Evolutionary conservation across 2,888 invertebrate genomes (phyloP).

Genomic region (Chymomyza fuscimana): DNA sequence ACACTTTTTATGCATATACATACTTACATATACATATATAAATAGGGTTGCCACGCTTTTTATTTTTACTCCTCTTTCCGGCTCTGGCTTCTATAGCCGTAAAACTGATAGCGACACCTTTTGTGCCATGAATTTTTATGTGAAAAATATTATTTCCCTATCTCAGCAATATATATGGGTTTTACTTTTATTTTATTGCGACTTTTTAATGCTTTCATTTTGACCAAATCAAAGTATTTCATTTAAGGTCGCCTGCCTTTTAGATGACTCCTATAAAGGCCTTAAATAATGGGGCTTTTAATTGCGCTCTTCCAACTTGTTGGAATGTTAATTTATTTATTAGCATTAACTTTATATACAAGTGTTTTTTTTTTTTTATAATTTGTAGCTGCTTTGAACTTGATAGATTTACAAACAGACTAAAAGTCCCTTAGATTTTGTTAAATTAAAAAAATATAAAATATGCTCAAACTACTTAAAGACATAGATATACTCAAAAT

Average conservation of each 20-base stretch:
- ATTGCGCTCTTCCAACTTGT: too few species aligned
- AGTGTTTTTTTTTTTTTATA: too few species aligned
- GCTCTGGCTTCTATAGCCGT: background rate
- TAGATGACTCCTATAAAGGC: background rate
- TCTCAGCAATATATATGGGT: background rate
- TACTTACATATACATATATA: background rate
- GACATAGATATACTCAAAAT: too few species aligned
- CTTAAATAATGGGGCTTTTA: background rate
- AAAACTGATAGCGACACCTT: background rate
- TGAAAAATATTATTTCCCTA: background rate
- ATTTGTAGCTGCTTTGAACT: too few species aligned
- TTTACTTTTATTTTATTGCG: background rate
- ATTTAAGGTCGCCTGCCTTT: background rate
- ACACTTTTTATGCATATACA: background rate
- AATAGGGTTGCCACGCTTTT: background rate
- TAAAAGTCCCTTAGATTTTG: too few species aligned
- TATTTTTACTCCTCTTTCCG: background rate
- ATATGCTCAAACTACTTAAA: too few species aligned
- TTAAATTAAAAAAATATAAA: too few species aligned
- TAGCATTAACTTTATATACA: too few species aligned
- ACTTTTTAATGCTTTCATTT: background rate
- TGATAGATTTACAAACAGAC: too few species aligned
- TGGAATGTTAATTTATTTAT: too few species aligned
- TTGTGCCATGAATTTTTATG: conserved; percentile 6
- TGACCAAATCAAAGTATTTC: background rate